These are phyloP conservation scores for Papilio protenor DNA, from an alignment of 2,888 invertebrate species.

Conservation along the genomic window DNA sequence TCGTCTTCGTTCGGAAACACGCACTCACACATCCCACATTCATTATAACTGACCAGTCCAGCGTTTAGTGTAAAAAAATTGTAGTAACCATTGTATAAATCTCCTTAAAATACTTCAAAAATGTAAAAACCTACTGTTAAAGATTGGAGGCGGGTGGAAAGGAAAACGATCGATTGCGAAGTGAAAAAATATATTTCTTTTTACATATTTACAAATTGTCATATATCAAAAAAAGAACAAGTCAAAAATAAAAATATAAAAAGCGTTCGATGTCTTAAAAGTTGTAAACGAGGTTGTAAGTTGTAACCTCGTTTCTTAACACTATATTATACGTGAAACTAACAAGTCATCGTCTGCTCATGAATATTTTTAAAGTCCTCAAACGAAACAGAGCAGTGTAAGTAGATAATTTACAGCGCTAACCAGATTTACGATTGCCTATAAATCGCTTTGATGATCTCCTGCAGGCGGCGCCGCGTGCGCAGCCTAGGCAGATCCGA, in stretches of 20 bases:
- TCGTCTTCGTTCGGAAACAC: too few species aligned
- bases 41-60: not conserved
- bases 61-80: not conserved
- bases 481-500: not conserved
- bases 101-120: not conserved
- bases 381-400: conserved; percentile 11
- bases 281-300: too few species aligned
- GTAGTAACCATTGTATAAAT: not conserved
- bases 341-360: conserved; percentile 17
- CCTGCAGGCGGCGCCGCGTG: conserved; percentile 11
- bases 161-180: too few species aligned
- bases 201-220: too few species aligned
- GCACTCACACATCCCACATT: not conserved
- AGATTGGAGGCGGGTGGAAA: too few species aligned
- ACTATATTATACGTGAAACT: not conserved
- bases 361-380: conserved; percentile 25
- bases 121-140: too few species aligned
- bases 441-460: conserved; percentile 23
- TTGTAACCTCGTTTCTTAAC: too few species aligned
- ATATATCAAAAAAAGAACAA: too few species aligned
- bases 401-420: conserved; percentile 24
- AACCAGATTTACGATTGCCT: conserved; percentile 19
- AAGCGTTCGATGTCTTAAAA: too few species aligned
- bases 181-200: too few species aligned
- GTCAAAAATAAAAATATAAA: too few species aligned